These are phyloP conservation scores for Agrilus planipennis DNA, from an alignment of 1,140 invertebrate species.

Conservation along the genomic window DNA sequence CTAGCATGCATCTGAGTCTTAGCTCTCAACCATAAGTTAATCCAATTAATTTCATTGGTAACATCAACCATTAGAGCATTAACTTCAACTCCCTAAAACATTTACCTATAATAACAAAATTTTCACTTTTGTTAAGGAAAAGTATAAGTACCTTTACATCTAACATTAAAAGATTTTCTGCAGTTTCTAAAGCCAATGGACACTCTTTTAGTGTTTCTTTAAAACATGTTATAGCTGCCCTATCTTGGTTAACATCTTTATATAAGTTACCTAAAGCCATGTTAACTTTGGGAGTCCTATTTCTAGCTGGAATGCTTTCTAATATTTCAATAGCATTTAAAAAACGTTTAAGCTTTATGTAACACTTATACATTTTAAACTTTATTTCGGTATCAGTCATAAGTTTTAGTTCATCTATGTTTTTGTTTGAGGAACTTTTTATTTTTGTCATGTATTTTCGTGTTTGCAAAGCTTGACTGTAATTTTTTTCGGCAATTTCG, in stretches of 20 bases:
- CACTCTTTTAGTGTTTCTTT: conserved; percentile 69
- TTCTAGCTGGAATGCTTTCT: conserved; percentile 57
- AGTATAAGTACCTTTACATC: conserved; percentile 43
- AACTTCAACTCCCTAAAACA: conserved; percentile 47
- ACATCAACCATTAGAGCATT: conserved; percentile 51
- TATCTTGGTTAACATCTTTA: conserved; percentile 55
- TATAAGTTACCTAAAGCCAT: conserved; percentile 68
- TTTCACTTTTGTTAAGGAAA: background rate
- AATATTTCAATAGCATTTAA: conserved; percentile 56
- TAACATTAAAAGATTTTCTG: conserved; percentile 52
- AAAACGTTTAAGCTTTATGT: conserved; percentile 52
- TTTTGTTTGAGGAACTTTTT: conserved; percentile 31
- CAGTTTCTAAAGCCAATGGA: conserved; percentile 52
- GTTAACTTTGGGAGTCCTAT: conserved; percentile 38
- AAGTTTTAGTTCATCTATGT: conserved; percentile 31
- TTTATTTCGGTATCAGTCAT: conserved; percentile 60
- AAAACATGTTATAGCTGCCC: conserved; percentile 63
- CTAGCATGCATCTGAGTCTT: conserved; percentile 49
- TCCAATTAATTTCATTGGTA: conserved; percentile 42
- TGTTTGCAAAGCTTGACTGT: conserved; percentile 53
- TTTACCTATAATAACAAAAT: background rate
- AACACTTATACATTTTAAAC: conserved; percentile 61
- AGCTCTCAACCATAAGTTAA: conserved; percentile 57
- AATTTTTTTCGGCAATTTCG: conserved; percentile 54
- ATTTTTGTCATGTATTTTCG: conserved; percentile 55